Evolutionary conservation across 2,113 vertebrate genomes (phyloP), one percentile per base, ranked within the genome.

Genomic region (Rostratula benghalensis): DNA sequence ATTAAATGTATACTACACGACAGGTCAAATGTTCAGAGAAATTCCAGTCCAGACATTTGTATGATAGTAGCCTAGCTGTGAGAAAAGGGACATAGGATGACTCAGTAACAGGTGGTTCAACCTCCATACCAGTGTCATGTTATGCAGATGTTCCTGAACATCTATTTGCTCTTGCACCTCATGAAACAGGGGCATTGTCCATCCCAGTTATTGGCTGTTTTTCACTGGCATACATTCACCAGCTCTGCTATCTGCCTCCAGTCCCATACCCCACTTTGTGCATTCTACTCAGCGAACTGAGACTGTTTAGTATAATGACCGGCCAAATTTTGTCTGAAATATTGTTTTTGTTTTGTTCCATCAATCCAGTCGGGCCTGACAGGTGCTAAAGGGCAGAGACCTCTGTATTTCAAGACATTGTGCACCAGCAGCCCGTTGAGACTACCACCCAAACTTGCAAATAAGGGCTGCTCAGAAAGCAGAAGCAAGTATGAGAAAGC

Each of bases 241-340:
- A 20, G 13, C 37, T 71, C 64, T 73, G 21, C 24, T 67, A 0
- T 19, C 35, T n/a, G n/a, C n/a, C n/a, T n/a, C n/a, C n/a, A n/a
- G n/a, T n/a, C n/a, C n/a, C n/a, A n/a, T 48, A 7, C 16, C 20
- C 10, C 13, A 10, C 14, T 31, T 46, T 1, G 0, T 9, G 16
- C 10, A 7, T 54, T 64, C 50, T 53, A 37, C 9, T 48, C 18
- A 75, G 19, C 37, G 56, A 5, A 59, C 75, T 75, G 16, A 70
- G 22, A 13, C 7, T 75, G 9, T 20, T 53, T 48, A 14, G 5
- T 37, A 13, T 13, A 59, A 41, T 8, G 16, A n/a, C 6, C 10
- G 69, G 25, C 6, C 30, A 27, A 23, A 53, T 54, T 30, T 48
- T 54, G 7, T 30, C 60, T 12, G 6, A 48, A 45, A 61, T 0